These are phyloP conservation scores for Meta bourneti DNA, from an alignment of 2,888 invertebrate genomes.

Conservation along the genomic window DNA sequence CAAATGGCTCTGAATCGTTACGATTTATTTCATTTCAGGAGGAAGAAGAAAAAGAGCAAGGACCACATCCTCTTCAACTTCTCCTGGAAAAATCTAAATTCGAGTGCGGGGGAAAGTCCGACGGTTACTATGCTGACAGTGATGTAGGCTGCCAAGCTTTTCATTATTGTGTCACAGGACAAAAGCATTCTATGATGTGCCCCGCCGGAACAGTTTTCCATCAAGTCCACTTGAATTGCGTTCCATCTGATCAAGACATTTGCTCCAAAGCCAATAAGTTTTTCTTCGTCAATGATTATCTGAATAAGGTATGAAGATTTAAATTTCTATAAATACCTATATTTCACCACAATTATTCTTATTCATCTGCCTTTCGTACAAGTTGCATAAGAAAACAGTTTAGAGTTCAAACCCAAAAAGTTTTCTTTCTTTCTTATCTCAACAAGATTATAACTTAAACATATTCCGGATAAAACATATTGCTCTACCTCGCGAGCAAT, in stretches of 20 bases:
- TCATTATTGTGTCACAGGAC: conserved; percentile 95
- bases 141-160: conserved; percentile 94
- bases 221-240: conserved; percentile 94
- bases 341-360: background rate
- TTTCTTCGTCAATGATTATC: conserved; percentile 94
- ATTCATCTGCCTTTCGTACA: background rate
- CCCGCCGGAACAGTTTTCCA: conserved; percentile 94
- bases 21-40: conserved; percentile 24
- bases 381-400: too few species aligned
- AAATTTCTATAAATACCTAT: too few species aligned
- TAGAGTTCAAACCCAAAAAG: too few species aligned
- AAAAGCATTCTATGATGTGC: conserved; percentile 92
- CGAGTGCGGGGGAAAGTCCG: conserved; percentile 88
- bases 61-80: conserved; percentile 90
- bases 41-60: conserved; percentile 85
- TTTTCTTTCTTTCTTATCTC: too few species aligned
- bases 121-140: conserved; percentile 95
- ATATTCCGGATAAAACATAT: too few species aligned
- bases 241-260: conserved; percentile 93
- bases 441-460: too few species aligned
- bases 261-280: conserved; percentile 93
- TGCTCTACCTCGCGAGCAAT: too few species aligned
- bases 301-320: conserved; percentile 86
- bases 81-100: conserved; percentile 92
- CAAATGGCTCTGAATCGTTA: too few species aligned